phyloP scores from a whole-genome alignment of 1,140 invertebrate species.

The Diplogasteroides magnus region DNA sequence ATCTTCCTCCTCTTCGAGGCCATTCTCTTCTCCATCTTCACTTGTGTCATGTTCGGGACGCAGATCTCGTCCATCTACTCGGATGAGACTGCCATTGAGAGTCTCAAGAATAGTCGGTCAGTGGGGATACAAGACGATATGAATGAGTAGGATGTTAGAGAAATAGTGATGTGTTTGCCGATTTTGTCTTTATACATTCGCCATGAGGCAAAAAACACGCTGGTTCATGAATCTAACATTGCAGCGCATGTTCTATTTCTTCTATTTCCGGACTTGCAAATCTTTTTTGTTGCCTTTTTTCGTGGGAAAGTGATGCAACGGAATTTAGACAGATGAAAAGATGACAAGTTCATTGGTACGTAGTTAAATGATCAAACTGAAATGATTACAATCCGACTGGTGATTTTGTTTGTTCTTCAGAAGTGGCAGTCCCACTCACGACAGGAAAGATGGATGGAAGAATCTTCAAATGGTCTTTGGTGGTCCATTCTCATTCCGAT shows the following conservation, averaged over 20 bases:
- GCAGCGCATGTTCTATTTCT: not conserved
- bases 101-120: slow-evolving; percentile 27
- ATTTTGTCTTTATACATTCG: slow-evolving; percentile 2
- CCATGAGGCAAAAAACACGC: not conserved
- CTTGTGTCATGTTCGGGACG: slow-evolving; percentile 90
- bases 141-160: not conserved
- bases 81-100: slow-evolving; percentile 78
- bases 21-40: slow-evolving; percentile 94
- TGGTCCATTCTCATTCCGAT: slow-evolving; percentile 56
- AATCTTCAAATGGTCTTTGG: slow-evolving; percentile 59
- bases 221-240: not conserved
- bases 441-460: slow-evolving; percentile 55
- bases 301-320: not conserved
- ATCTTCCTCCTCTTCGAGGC: slow-evolving; percentile 88
- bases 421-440: slow-evolving; percentile 45
- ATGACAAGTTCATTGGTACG: slow-evolving; percentile 10
- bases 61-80: slow-evolving; percentile 97
- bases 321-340: not conserved
- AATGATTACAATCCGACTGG: not conserved
- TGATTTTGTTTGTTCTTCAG: slow-evolving; percentile 38
- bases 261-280: not conserved
- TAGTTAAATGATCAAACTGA: not conserved
- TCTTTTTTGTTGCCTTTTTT: slow-evolving; percentile 1
- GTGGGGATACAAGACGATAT: slow-evolving; percentile 12
- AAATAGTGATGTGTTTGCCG: not conserved